These are phyloP conservation scores for Montipora capitata DNA, from an alignment of 92 coral and sea anemone species.

Conservation along the genomic window DNA sequence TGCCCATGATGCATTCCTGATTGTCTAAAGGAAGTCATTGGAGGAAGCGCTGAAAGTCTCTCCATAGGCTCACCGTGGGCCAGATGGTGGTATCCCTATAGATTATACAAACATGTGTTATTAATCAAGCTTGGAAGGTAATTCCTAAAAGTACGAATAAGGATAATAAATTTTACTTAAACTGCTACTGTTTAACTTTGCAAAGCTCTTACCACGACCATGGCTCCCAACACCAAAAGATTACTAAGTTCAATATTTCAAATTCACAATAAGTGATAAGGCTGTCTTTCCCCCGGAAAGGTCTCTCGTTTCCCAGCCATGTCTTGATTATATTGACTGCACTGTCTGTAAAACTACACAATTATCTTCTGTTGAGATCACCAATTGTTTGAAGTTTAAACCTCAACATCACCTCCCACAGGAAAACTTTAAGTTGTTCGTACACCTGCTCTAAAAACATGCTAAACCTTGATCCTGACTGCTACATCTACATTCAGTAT, in stretches of 20 bases:
- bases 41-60: constrained; percentile 91
- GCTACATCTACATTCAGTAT: no score
- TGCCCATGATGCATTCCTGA: constrained; percentile 90
- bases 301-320: background rate
- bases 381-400: background rate
- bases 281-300: background rate
- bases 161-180: no score
- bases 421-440: no score
- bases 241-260: no score
- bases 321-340: background rate
- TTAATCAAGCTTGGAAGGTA: background rate
- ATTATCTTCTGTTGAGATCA: background rate
- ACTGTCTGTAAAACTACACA: background rate
- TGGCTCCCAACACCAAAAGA: no score
- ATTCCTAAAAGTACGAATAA: background rate
- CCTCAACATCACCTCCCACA: no score
- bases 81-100: constrained; percentile 88
- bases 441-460: no score
- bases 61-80: constrained; percentile 94
- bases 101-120: background rate
- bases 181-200: no score
- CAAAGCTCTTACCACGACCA: background rate
- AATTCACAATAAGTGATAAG: background rate
- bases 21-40: constrained; percentile 98
- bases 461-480: no score